Conservation (phyloP, 2,113 vertebrate species). For the Corvus cornix region DNA sequence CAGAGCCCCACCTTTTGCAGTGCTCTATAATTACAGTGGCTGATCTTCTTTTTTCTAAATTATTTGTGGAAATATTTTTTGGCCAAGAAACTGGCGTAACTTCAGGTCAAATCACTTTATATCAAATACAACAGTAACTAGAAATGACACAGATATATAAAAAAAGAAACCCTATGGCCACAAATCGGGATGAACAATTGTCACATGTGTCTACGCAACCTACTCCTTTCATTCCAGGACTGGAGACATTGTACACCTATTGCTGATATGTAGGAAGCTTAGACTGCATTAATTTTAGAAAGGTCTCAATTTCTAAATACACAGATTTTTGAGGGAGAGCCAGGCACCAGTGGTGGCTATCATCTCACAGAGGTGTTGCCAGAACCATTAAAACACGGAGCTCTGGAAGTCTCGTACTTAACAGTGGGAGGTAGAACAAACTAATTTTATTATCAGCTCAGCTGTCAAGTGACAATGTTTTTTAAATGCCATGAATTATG, state of each 20-base stretch:
- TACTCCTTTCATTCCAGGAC: background rate
- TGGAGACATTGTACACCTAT: background rate
- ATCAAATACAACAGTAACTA: background rate
- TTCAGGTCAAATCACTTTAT: background rate
- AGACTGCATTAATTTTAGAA: background rate
- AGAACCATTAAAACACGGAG: background rate
- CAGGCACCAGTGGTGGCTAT: background rate
- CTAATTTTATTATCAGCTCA: slow-evolving; percentile 31
- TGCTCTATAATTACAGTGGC: background rate
- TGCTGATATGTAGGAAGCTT: background rate
- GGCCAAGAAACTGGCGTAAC: background rate
- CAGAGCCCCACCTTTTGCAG: too few relatives aligned
- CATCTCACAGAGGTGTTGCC: background rate
- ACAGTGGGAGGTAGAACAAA: slow-evolving; percentile 1
- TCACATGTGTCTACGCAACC: background rate
- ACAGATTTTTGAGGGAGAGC: background rate
- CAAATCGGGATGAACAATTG: background rate
- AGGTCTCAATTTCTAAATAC: background rate
- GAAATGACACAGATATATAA: background rate
- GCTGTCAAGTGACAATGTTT: slow-evolving; percentile 42
- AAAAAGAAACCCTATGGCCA: background rate
- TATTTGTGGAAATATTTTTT: background rate
- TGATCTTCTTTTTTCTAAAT: background rate
- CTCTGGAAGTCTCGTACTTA: background rate
- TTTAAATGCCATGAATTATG: slow-evolving; percentile 70